Base-by-base conservation (phyloP, 2,888 invertebrate genomes). In the Drosophila lutescens region DNA sequence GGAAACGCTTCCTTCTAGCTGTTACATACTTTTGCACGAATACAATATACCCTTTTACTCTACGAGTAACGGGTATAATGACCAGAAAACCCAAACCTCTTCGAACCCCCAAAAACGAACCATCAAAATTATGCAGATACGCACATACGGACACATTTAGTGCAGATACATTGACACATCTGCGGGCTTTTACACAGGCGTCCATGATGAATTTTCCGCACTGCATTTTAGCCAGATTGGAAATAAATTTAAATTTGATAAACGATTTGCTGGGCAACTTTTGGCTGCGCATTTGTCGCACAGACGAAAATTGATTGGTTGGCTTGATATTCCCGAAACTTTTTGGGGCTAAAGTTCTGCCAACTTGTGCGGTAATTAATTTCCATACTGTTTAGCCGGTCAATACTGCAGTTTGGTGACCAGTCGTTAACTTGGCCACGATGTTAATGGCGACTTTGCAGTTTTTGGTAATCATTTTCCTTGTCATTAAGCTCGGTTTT, bases 231-330 rank as follows among this genome's bases (percentile, higher is more conserved):
- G 38, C 49, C 66, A 67, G 71, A 71, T 69, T 40, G 40, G 69
- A 72, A 78, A 79, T 85, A 83, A 76, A 83, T 88, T 86, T 78
- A 74, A 77, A 79, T 88, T 88, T 88, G 84, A 77, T 88, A 76
- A 77, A 86, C 84, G 88, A 71, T 85, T 81, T 72, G 69, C 38
- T 47, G 60, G 53, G 34, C 58, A 51, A 73, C 59, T 79, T 73
- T 71, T 60, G 68, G 44, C 54, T 38, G 58, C 58, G 56, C 61
- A 72, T 71, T 76, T 67, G 72, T 59, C 62, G 61, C 66, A 36
- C 30, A 38, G 49, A 62, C 60, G 50, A 57, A 65, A 80, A 80
- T 76, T 72, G 73, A 83, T 80, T 68, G 77, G 61, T 51, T 62
- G 59, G 26, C 44, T 32, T n/a, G 34, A 38, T 56, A 32, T 38